Percentiles rank a stretch among this genome's conserved stretches.
Conservation (phyloP, 2,797 vertebrate species). For the Rhinatrema bivittatum region DNA sequence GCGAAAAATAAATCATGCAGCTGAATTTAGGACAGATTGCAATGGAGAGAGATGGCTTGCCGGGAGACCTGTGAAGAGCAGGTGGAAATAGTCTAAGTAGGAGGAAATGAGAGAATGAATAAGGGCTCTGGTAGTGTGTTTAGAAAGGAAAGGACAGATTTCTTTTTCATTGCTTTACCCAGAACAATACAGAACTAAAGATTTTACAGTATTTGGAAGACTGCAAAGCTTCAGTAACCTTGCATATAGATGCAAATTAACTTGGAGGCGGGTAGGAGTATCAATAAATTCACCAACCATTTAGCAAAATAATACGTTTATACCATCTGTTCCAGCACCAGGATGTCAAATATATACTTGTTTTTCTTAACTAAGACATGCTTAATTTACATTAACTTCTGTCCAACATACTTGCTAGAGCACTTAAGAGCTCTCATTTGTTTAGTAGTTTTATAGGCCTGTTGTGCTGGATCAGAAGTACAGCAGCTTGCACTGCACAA, state of each 20-base stretch:
- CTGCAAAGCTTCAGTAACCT: slow-evolving; percentile 3
- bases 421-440: slow-evolving; percentile 51
- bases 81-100: too few relatives aligned
- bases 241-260: slow-evolving; percentile 19
- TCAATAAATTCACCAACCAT: slow-evolving; percentile 28
- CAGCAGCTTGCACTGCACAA: slow-evolving; percentile 49
- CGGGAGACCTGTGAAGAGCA: too few relatives aligned
- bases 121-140: too few relatives aligned
- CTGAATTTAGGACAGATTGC: too few relatives aligned
- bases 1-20: too few relatives aligned
- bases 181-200: slow-evolving; percentile 26
- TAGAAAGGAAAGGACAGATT: too few relatives aligned
- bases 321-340: slow-evolving; percentile 34
- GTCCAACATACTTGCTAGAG: slow-evolving; percentile 48
- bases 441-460: slow-evolving; percentile 53
- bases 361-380: slow-evolving; percentile 33
- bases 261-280: slow-evolving; percentile 23
- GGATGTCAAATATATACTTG: slow-evolving; percentile 21
- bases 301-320: slow-evolving; percentile 41
- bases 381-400: slow-evolving; percentile 38
- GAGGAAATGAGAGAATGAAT: too few relatives aligned
- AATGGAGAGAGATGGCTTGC: too few relatives aligned
- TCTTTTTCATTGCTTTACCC: slow-evolving; percentile 11
- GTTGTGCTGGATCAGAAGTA: slow-evolving; percentile 50
- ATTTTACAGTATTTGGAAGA: slow-evolving; percentile 14